phyloP scores from a whole-genome alignment of 2,113 vertebrate genomes.

The Lagopus muta region DNA sequence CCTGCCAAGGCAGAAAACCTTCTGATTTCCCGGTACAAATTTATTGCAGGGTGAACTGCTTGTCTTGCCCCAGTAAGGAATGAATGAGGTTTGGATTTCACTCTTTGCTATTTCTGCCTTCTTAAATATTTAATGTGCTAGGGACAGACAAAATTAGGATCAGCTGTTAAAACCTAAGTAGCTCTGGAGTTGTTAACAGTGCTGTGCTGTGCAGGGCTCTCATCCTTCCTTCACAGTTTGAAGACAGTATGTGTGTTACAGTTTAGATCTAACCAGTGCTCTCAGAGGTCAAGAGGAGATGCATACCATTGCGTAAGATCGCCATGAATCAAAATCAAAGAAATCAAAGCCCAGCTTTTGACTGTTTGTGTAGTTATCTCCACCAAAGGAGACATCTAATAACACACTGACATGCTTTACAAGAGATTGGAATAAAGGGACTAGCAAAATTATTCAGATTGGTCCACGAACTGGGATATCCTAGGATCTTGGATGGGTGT shows the following conservation, averaged over 20 bases:
- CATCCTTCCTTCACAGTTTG: neutral
- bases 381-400: neutral
- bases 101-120: slow-evolving; percentile 20
- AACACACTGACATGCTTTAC: neutral
- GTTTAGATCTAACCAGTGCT: neutral
- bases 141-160: neutral
- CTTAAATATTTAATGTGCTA: neutral
- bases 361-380: neutral
- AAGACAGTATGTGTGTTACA: neutral
- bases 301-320: neutral
- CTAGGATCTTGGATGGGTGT: neutral
- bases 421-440: neutral
- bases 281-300: neutral
- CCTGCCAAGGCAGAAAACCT: slow-evolving; percentile 18
- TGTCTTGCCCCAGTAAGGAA: neutral
- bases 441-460: neutral
- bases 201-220: neutral
- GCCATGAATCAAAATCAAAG: neutral
- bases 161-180: neutral
- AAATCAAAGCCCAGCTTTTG: neutral
- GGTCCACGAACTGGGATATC: neutral
- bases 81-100: neutral
- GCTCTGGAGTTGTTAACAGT: neutral
- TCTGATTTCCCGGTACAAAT: neutral
- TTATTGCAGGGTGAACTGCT: neutral